Evolutionary conservation across 2,888 invertebrate species (phyloP).

Genomic region (Amaurobius ferox): DNA sequence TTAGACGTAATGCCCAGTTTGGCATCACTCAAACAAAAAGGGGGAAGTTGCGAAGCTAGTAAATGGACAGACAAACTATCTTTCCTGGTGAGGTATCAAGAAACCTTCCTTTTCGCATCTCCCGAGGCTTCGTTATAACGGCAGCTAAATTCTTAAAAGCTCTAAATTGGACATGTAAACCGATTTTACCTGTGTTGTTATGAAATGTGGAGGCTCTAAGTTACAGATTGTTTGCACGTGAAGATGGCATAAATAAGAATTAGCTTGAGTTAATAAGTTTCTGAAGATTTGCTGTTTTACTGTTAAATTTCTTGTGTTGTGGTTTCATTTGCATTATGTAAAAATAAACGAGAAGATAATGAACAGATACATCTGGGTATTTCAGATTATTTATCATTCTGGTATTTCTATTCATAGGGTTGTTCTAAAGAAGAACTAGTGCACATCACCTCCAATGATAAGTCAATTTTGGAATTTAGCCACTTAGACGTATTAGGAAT

Average conservation of each 20-base stretch:
- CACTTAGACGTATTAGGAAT: no score
- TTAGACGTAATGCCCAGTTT: not conserved
- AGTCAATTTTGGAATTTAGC: no score
- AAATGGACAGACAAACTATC: not conserved
- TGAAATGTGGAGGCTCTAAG: not conserved
- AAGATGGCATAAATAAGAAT: not conserved
- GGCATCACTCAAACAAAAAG: not conserved
- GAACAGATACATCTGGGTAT: no score
- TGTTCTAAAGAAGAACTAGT: no score
- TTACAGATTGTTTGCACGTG: not conserved
- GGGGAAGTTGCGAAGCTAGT: not conserved
- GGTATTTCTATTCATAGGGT: no score
- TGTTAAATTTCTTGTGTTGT: no score
- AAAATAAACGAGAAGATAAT: no score
- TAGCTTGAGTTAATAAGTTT: not conserved
- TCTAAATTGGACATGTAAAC: not conserved
- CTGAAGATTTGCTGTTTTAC: no score
- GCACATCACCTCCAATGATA: no score
- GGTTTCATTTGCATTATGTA: no score
- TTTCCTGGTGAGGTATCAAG: not conserved
- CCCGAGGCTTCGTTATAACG: not conserved
- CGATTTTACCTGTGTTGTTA: not conserved
- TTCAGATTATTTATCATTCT: no score
- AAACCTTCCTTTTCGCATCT: not conserved
- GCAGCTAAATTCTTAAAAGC: not conserved